Conservation (phyloP, 2,113 vertebrate genomes). For the Mormoops blainvillei region DNA sequence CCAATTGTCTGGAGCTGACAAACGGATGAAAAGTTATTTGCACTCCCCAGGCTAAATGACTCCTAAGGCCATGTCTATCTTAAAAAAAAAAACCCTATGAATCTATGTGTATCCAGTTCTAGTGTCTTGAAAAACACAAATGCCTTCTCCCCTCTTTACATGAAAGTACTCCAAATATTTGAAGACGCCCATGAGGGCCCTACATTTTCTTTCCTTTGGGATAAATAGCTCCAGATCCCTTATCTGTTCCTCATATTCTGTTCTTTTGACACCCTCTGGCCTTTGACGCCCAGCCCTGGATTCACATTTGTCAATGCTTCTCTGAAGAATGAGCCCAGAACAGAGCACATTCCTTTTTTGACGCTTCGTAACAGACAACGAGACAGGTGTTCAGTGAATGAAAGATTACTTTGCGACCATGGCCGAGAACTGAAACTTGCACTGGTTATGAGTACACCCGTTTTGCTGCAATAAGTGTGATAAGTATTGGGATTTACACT, state of each 20-base stretch:
- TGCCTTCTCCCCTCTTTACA: background rate
- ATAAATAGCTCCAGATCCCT: background rate
- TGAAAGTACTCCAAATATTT: background rate
- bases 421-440: background rate
- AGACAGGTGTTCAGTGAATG: background rate
- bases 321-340: background rate
- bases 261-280: background rate
- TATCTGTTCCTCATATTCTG: background rate
- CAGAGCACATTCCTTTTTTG: background rate
- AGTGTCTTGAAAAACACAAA: background rate
- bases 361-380: background rate
- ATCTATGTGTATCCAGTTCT: background rate
- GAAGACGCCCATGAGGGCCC: background rate
- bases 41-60: background rate
- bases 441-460: no score
- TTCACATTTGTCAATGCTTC: background rate
- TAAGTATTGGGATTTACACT: background rate
- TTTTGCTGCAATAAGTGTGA: background rate
- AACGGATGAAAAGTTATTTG: background rate
- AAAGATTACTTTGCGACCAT: background rate
- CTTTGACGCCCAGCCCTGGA: background rate
- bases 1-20: background rate
- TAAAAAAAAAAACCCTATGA: background rate
- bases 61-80: background rate
- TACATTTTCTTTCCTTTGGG: background rate